Conservation (phyloP, 2,113 vertebrate species). For the Gambusia holbrooki region DNA sequence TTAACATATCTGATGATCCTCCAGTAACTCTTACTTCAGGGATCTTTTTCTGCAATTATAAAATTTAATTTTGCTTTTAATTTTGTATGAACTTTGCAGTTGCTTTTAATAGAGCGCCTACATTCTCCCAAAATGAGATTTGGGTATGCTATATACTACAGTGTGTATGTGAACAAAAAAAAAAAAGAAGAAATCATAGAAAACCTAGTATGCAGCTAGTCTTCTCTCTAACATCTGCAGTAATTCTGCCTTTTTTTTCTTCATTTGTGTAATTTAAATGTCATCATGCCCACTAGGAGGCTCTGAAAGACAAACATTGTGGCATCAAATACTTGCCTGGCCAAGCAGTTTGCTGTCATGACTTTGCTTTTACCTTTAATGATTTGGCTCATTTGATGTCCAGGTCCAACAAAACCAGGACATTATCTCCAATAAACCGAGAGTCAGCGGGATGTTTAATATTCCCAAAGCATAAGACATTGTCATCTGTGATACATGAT, state of each 20-base stretch:
- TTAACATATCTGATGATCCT: not conserved
- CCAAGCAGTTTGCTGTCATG: conserved; percentile 38
- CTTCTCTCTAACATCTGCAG: not conserved
- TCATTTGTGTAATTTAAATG: not conserved
- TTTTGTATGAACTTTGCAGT: too few relatives aligned
- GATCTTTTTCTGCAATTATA: not conserved
- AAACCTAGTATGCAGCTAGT: too few relatives aligned
- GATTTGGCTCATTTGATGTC: conserved; percentile 42
- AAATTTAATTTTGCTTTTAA: too few relatives aligned
- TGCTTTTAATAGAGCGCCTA: too few relatives aligned
- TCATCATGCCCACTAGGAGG: conserved; percentile 68
- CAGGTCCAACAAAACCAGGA: conserved; percentile 34
- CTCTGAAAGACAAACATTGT: conserved; percentile 30
- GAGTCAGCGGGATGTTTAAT: conserved; percentile 52
- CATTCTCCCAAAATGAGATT: too few relatives aligned
- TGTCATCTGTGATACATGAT: conserved; percentile 50
- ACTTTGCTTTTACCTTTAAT: conserved; percentile 32
- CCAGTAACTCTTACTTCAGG: not conserved
- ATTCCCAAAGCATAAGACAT: conserved; percentile 44
- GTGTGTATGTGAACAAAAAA: too few relatives aligned
- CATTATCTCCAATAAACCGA: conserved; percentile 47
- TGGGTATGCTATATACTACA: too few relatives aligned
- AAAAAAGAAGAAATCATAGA: too few relatives aligned
- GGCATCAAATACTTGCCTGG: conserved; percentile 30
- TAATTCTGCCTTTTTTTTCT: not conserved